phyloP scores from a whole-genome alignment of 2,113 vertebrate genomes.

The Campylorhamphus procurvoides region DNA sequence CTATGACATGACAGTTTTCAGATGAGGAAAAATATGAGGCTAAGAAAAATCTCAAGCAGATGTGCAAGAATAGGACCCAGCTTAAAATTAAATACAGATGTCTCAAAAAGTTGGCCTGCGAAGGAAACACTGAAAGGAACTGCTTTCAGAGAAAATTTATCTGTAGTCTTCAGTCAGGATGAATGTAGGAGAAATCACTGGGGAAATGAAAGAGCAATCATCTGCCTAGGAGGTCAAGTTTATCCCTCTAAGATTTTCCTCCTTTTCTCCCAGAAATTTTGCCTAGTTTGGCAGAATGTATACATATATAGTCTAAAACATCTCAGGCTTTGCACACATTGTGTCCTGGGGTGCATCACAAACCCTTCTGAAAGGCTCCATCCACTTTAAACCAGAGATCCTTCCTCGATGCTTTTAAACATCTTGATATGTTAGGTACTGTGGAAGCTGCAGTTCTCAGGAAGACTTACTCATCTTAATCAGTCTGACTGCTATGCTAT shows the following conservation, averaged over 20 bases:
- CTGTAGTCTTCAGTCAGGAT: background rate
- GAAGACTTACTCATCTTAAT: background rate
- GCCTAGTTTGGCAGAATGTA: background rate
- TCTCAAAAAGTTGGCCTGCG: background rate
- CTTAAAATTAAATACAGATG: slow-evolving; percentile 10
- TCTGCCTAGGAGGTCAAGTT: background rate
- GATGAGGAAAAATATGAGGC: background rate
- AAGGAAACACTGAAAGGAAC: background rate
- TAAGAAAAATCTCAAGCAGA: background rate
- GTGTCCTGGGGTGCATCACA: background rate
- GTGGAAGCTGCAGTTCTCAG: background rate
- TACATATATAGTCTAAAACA: background rate
- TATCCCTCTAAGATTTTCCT: background rate
- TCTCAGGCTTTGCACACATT: background rate
- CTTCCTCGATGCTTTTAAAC: background rate
- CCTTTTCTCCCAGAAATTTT: background rate
- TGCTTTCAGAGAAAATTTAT: background rate
- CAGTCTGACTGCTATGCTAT: background rate
- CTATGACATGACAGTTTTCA: background rate
- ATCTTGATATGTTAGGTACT: rapidly evolving
- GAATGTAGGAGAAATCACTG: background rate
- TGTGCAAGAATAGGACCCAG: background rate
- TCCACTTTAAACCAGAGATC: background rate
- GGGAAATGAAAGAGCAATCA: background rate
- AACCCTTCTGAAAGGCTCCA: background rate